phyloP scores from a whole-genome alignment of 35 echinoderm and acorn worm species.

The Heliocidaris erythrogramma region DNA sequence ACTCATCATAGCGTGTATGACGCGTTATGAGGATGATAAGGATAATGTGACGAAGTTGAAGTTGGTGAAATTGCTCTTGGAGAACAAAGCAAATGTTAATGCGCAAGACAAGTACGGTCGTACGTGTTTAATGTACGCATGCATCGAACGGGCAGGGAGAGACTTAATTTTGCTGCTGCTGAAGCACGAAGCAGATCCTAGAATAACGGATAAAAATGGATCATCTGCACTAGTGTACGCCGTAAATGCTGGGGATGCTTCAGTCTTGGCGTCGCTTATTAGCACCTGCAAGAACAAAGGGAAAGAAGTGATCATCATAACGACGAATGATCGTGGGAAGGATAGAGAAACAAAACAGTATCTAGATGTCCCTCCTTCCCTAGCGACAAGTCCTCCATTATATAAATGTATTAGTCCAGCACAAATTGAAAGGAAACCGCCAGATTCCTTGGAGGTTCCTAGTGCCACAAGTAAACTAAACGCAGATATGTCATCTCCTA shows the following conservation, averaged over 20 bases:
- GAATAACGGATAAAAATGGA: conserved; percentile 70
- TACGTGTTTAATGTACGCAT: conserved; percentile 86
- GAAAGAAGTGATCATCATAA: conserved; percentile 90
- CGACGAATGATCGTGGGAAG: conserved; percentile 60
- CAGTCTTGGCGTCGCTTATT: conserved; percentile 65
- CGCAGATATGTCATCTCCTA: conserved; percentile 2
- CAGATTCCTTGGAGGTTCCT: not conserved
- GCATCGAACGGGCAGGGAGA: conserved; percentile 56
- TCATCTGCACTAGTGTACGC: conserved; percentile 83
- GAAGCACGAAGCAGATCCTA: conserved; percentile 68
- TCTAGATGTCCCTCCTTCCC: conserved; percentile 78
- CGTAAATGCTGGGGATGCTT: conserved; percentile 68
- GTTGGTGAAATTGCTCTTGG: conserved; percentile 73
- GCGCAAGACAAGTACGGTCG: conserved; percentile 73
- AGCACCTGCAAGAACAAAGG: conserved; percentile 76
- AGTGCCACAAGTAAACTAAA: not conserved
- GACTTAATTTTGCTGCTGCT: conserved; percentile 66
- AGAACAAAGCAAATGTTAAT: conserved; percentile 73
- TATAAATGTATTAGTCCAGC: conserved; percentile 69
- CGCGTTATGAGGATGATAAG: conserved; percentile 51
- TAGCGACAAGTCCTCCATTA: conserved; percentile 72
- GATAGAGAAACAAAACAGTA: conserved; percentile 83
- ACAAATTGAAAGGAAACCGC: conserved; percentile 51
- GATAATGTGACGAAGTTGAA: conserved; percentile 46
- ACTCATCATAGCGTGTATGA: conserved; percentile 81